Evolutionary conservation across 2,113 vertebrate genomes (phyloP), one percentile per base, ranked within the genome.

Genomic region (Spea multiplicata): DNA sequence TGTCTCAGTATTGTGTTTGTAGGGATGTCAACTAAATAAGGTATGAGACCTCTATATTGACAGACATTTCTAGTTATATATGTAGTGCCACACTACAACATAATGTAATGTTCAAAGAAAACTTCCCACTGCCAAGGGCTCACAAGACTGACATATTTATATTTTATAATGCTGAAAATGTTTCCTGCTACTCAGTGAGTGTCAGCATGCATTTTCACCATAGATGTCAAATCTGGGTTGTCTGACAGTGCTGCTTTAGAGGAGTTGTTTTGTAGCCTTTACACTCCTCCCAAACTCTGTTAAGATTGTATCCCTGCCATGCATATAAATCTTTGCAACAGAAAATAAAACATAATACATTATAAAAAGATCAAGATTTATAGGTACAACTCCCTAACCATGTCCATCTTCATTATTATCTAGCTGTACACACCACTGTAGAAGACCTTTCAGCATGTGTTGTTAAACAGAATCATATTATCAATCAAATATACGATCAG

Each of bases 381-480:
- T 7, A 7, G 14, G 1, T 62, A 62, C 59, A 62, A 62, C 14
- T 16, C 59, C 57, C 45, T 66, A 46, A 45, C 44, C 30, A 8
- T 52, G 14, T 46, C 70, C 70, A 3, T 30, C n/a, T 69, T 65
- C 66, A 68, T 55, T 68, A 68, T 65, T 46, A 55, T 49, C 13
- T 46, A 44, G 48, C 53, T 16, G 14, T 14, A 65, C 50, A 30
- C 62, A 66, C 7, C 10, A 49, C 47, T 9, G 9, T 71, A 47
- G 46, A 7, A 73, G 62, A 73, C 71, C 71, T 64, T 71, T 66
- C 16, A 14, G 30, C 44, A 55, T 59, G 73, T 73, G 62, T 73
- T 73, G 77, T 73, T 80, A 48, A 73, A 80, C 77, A 73, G 71
- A 59, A 73, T 80, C 59, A 67, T 67, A 50, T 80, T 73, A 80